A percentile compares a stretch with the other conserved stretches of the same genome.
Evolutionary conservation across 2,797 vertebrate species (phyloP).

Genomic region (Aphelocoma californica): DNA sequence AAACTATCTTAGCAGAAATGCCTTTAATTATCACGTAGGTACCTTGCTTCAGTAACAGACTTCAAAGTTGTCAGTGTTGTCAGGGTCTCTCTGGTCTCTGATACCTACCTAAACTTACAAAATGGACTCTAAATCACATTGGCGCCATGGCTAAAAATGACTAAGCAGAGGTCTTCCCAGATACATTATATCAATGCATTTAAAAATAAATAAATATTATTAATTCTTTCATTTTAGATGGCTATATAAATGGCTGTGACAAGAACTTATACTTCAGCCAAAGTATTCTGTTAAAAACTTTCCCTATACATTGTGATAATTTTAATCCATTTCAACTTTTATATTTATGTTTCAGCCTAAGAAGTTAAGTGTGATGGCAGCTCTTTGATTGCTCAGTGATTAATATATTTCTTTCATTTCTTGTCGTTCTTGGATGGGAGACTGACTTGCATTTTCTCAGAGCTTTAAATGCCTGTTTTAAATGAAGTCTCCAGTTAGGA

Average conservation of each 20-base stretch:
- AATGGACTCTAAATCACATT: not conserved
- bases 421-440: not conserved
- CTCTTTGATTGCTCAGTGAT: not conserved
- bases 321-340: not conserved
- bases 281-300: not conserved
- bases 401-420: not conserved
- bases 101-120: not conserved
- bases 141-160: not conserved
- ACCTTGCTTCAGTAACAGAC: not conserved
- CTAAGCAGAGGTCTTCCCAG: not conserved
- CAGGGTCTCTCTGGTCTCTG: not conserved
- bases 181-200: not conserved
- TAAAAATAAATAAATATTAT: not conserved
- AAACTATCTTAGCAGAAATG: not conserved
- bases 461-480: not conserved
- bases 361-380: not conserved
- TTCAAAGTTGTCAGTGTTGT: not conserved
- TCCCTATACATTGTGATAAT: not conserved
- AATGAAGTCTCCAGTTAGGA: not conserved
- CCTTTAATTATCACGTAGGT: not conserved
- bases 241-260: not conserved
- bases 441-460: not conserved
- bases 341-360: not conserved
- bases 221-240: not conserved
- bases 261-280: not conserved